A percentile compares a stretch with the other conserved stretches of the same genome.
Evolutionary conservation across 2,888 invertebrate genomes (phyloP).

Genomic region (Ypsolopha sequella): DNA sequence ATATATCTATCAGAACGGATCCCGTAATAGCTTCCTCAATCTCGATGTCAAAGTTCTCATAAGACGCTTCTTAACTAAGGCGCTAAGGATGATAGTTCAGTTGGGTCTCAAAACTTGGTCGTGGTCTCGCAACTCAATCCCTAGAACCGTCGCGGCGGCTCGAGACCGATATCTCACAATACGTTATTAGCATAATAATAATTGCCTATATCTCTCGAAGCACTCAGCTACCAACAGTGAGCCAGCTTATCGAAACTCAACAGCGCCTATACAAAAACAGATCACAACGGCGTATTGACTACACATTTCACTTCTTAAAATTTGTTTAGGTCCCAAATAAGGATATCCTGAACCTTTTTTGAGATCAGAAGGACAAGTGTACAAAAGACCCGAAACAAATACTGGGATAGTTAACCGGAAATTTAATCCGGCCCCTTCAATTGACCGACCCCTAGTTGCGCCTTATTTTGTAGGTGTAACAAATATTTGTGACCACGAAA

Average conservation of each 20-base stretch:
- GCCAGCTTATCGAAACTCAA: not conserved
- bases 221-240: constrained; percentile 2
- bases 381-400: no score
- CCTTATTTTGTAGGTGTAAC: not conserved
- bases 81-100: constrained; percentile 67
- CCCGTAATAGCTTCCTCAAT: constrained; percentile 69
- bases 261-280: not conserved
- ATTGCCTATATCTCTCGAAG: constrained; percentile 17
- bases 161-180: constrained; percentile 55
- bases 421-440: not conserved
- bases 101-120: constrained; percentile 64
- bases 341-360: no score
- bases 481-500: not conserved
- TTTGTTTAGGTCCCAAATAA: no score
- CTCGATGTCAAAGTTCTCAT: constrained; percentile 69
- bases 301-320: not conserved
- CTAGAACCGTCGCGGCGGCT: constrained; percentile 40
- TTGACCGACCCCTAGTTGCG: not conserved
- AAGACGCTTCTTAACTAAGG: constrained; percentile 68
- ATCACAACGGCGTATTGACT: not conserved
- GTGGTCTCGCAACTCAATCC: constrained; percentile 65
- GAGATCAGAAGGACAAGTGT: no score
- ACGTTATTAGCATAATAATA: constrained; percentile 59
- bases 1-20: constrained; percentile 66
- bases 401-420: not conserved